Evolutionary conservation across 2,797 vertebrate genomes (phyloP).

Genomic region (Manis crassicaudata): DNA sequence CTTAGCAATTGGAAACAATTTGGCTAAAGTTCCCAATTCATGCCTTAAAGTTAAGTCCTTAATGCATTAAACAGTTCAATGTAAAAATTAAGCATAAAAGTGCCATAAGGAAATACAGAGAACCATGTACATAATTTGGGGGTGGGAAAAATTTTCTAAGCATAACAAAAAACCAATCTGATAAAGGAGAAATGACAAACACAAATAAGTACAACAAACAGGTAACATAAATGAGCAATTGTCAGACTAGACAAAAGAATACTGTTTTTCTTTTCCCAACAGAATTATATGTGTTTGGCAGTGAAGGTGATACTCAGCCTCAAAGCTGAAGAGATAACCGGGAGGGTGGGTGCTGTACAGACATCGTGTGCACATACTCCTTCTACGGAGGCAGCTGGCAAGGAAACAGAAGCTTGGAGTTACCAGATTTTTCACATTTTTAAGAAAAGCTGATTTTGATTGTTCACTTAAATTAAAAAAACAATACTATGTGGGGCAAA

Average conservation of each 20-base stretch:
- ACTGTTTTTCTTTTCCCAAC: neutral
- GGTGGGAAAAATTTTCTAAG: neutral
- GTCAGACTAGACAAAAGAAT: neutral
- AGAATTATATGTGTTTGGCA: neutral
- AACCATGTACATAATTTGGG: neutral
- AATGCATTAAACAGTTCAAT: conserved; percentile 20
- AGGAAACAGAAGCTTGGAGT: neutral
- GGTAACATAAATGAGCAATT: neutral
- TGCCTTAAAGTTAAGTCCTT: conserved; percentile 7
- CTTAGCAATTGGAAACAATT: conserved; percentile 48
- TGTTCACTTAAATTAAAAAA: neutral
- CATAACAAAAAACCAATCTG: neutral
- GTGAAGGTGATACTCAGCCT: neutral
- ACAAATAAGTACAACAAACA: neutral
- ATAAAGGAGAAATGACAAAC: conserved; percentile 1
- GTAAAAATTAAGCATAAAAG: conserved; percentile 10
- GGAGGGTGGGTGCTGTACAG: fast-evolving
- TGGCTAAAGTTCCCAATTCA: neutral
- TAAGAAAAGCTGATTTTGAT: neutral
- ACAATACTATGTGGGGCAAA: neutral
- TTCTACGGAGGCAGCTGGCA: neutral
- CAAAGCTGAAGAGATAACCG: too few relatives aligned
- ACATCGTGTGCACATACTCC: too few relatives aligned
- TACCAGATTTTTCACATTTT: neutral
- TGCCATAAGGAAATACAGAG: neutral